Evolutionary conservation across 2,113 vertebrate genomes (phyloP).

Genomic region (Phoenicopterus ruber): DNA sequence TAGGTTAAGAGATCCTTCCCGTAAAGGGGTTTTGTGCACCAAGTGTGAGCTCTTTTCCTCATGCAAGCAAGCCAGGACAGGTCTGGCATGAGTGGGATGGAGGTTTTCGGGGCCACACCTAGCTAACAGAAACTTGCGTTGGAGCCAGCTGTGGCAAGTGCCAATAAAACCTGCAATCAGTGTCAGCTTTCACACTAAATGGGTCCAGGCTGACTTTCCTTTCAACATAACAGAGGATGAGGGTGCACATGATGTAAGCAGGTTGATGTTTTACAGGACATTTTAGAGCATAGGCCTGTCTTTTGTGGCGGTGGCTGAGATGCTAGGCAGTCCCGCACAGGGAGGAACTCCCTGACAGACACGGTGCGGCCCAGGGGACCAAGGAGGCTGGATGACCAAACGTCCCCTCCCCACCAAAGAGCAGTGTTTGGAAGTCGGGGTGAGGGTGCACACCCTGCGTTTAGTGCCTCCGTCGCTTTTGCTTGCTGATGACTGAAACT

Average conservation of each 20-base stretch:
- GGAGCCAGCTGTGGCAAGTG: background rate
- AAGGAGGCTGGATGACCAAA: background rate
- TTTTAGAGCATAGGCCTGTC: background rate
- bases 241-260: background rate
- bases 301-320: background rate
- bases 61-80: background rate
- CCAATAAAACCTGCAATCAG: background rate
- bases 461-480: background rate
- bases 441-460: background rate
- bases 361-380: accelerated
- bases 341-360: background rate
- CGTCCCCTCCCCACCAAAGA: background rate
- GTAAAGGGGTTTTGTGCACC: background rate
- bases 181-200: background rate
- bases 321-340: background rate
- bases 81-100: background rate
- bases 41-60: background rate
- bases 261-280: background rate
- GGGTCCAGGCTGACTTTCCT: background rate
- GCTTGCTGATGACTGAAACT: background rate
- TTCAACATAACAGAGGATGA: background rate
- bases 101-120: background rate
- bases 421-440: background rate
- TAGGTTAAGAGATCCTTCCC: background rate
- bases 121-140: conserved; percentile 40